Evolutionary conservation across 2,113 vertebrate genomes (phyloP).

Genomic region (Notothenia coriiceps): DNA sequence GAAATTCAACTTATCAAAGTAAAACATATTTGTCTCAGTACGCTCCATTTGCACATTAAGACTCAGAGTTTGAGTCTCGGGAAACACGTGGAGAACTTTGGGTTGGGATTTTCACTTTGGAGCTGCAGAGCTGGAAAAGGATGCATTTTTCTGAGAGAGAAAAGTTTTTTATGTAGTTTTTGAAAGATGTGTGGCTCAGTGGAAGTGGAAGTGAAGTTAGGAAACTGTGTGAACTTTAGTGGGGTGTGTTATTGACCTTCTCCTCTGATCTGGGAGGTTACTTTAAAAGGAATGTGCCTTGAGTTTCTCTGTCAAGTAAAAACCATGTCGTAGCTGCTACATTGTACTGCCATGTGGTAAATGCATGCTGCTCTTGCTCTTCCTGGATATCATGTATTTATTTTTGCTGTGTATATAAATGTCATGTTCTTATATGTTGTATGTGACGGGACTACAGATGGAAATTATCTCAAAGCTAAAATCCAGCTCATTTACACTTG

Average conservation of each 20-base stretch:
- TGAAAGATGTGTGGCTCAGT: background rate
- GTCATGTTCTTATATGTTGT: no score
- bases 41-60: conserved; percentile 25
- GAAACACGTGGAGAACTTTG: background rate
- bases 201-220: background rate
- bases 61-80: background rate
- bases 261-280: background rate
- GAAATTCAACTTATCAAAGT: conserved; percentile 70
- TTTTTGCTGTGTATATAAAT: no score
- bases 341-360: no score
- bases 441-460: no score
- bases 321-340: no score
- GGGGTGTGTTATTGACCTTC: background rate
- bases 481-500: no score
- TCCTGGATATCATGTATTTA: no score
- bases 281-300: no score
- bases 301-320: no score
- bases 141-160: background rate
- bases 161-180: background rate
- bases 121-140: background rate
- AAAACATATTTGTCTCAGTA: conserved; percentile 61
- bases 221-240: background rate
- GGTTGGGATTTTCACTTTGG: background rate
- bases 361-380: no score
- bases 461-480: no score